Percentiles rank a stretch among this genome's conserved stretches.
Evolutionary conservation across 2,797 vertebrate species (phyloP).

Genomic region (Sebastes elongatus): DNA sequence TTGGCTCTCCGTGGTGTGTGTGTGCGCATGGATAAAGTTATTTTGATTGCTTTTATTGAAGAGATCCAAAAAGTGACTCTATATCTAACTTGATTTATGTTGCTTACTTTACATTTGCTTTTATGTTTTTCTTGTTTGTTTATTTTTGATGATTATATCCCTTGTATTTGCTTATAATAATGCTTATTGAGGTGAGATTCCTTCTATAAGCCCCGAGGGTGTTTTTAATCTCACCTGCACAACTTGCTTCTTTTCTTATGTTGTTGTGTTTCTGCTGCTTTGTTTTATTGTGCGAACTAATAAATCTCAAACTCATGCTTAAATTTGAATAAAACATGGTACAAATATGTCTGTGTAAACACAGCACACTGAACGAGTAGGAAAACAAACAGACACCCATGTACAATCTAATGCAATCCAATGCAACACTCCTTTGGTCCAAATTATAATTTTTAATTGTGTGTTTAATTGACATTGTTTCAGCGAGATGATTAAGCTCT

Average conservation of each 20-base stretch:
- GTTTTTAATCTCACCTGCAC: neutral
- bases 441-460: neutral
- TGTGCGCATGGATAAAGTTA: conserved; percentile 5
- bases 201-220: neutral
- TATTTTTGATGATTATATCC: neutral
- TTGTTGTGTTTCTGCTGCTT: neutral
- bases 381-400: neutral
- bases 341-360: neutral
- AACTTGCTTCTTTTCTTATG: neutral
- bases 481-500: neutral
- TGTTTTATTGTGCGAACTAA: neutral
- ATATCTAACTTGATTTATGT: neutral
- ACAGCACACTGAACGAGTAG: neutral
- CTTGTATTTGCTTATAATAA: neutral
- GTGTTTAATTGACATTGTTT: neutral
- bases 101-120: neutral
- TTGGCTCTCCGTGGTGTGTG: conserved; percentile 6
- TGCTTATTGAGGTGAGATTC: neutral
- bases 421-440: neutral
- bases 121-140: neutral
- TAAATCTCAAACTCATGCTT: neutral
- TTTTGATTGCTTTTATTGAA: conserved; percentile 21
- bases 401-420: neutral
- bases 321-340: neutral
- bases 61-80: neutral